Conservation (phyloP, 2,797 vertebrate species). For the Pogonophryne albipinna region DNA sequence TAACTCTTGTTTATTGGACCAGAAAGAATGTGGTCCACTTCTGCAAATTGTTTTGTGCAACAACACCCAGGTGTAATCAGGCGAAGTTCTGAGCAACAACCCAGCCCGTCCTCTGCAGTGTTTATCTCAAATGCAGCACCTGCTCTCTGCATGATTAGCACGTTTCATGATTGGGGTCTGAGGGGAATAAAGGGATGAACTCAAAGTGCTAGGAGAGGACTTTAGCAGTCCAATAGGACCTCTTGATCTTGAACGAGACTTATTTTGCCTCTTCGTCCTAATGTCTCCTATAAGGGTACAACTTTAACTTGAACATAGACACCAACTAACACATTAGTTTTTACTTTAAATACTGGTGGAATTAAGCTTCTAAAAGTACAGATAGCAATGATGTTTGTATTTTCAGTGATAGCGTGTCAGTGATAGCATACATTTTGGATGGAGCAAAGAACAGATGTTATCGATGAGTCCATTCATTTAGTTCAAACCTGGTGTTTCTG, state of each 20-base stretch:
- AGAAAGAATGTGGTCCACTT: conserved; percentile 15
- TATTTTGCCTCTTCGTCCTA: conserved; percentile 16
- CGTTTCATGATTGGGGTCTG: conserved; percentile 49
- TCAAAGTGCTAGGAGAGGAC: conserved; percentile 36
- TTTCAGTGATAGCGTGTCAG: too few species aligned
- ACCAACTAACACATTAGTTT: neutral
- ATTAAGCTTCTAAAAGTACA: neutral
- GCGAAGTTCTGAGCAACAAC: conserved; percentile 47
- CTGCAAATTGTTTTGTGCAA: conserved; percentile 17
- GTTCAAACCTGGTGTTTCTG: too few species aligned
- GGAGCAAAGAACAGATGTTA: too few species aligned
- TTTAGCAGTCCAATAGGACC: conserved; percentile 45
- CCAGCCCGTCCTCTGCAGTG: conserved; percentile 35
- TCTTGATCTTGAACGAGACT: conserved; percentile 51
- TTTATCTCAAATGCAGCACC: conserved; percentile 70
- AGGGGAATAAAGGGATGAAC: conserved; percentile 51
- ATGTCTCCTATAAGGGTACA: conserved; percentile 10
- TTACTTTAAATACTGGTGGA: neutral
- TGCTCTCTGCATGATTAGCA: conserved; percentile 62
- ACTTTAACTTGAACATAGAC: neutral
- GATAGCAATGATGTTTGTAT: too few species aligned
- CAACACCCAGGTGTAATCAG: conserved; percentile 45
- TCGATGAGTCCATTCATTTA: too few species aligned
- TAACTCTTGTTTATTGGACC: conserved; percentile 5
- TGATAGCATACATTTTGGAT: too few species aligned